phyloP scores from a whole-genome alignment of 1,140 invertebrate species.

The Cydia strobilella region DNA sequence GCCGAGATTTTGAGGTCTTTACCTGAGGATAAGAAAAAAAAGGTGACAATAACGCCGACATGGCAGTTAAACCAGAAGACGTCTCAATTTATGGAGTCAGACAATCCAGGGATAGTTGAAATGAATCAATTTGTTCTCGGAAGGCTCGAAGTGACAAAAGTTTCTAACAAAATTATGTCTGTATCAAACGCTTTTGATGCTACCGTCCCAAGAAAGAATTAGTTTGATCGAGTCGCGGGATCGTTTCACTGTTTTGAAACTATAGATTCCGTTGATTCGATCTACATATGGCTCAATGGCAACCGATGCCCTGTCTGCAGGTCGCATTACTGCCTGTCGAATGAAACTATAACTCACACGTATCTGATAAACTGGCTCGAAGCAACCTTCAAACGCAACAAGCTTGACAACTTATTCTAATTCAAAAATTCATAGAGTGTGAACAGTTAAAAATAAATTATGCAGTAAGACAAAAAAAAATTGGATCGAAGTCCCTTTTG shows the following conservation, averaged over 20 bases:
- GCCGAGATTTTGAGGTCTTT: constrained; percentile 49
- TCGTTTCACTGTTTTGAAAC: constrained; percentile 31
- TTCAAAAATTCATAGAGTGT: constrained; percentile 58
- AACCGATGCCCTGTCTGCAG: constrained; percentile 48
- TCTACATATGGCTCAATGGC: constrained; percentile 59
- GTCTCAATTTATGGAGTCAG: constrained; percentile 69
- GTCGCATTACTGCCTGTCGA: constrained; percentile 62
- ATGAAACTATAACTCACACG: constrained; percentile 58
- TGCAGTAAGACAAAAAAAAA: constrained; percentile 56
- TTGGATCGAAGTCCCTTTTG: constrained; percentile 45
- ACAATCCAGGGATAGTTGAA: constrained; percentile 39
- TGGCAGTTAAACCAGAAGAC: constrained; percentile 60
- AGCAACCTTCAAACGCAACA: constrained; percentile 44
- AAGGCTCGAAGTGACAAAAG: constrained; percentile 46
- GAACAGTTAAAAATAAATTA: constrained; percentile 69
- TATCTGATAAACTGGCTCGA: constrained; percentile 53
- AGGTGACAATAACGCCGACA: constrained; percentile 63
- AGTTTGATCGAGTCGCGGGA: constrained; percentile 12
- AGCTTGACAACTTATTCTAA: constrained; percentile 66
- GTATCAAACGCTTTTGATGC: constrained; percentile 49
- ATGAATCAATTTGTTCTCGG: constrained; percentile 63
- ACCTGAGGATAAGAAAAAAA: constrained; percentile 63
- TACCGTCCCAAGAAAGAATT: constrained; percentile 36
- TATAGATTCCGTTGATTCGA: constrained; percentile 39
- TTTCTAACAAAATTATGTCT: constrained; percentile 48